Conservation (phyloP, 2,797 vertebrate species). For the Hafferia zeledoni region DNA sequence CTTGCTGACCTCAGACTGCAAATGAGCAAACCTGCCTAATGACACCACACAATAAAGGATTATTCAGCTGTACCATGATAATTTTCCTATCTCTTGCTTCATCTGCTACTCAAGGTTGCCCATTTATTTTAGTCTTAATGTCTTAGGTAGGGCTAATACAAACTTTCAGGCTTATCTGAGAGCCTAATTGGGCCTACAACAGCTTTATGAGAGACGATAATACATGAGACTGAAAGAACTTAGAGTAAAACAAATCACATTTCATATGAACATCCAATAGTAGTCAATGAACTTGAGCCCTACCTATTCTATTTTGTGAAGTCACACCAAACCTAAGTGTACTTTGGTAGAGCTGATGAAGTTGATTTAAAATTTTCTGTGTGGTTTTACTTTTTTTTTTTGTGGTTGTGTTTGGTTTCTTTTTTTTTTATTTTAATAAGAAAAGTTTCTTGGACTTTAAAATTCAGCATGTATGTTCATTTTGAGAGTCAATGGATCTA, state of each 20-base stretch:
- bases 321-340: background rate
- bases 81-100: conserved; percentile 27
- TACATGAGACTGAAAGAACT: background rate
- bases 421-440: background rate
- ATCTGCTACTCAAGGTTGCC: conserved; percentile 48
- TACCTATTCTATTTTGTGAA: background rate
- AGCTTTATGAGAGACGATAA: background rate
- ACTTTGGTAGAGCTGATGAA: background rate
- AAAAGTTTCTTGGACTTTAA: background rate
- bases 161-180: conserved; percentile 24
- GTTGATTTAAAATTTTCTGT: background rate
- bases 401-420: background rate
- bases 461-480: background rate
- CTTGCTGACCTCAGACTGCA: background rate
- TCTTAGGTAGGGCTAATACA: background rate
- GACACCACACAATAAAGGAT: background rate
- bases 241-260: background rate
- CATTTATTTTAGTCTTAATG: conserved; percentile 19
- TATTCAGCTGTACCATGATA: conserved; percentile 1
- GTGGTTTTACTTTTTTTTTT: background rate
- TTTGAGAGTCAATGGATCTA: background rate
- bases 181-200: conserved; percentile 18
- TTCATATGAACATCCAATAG: background rate
- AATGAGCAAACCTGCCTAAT: conserved; percentile 17
- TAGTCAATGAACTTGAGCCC: background rate